A percentile compares a stretch with the other conserved stretches of the same genome.
Conservation (phyloP, 2,797 vertebrate genomes). For the Botia almorhae region DNA sequence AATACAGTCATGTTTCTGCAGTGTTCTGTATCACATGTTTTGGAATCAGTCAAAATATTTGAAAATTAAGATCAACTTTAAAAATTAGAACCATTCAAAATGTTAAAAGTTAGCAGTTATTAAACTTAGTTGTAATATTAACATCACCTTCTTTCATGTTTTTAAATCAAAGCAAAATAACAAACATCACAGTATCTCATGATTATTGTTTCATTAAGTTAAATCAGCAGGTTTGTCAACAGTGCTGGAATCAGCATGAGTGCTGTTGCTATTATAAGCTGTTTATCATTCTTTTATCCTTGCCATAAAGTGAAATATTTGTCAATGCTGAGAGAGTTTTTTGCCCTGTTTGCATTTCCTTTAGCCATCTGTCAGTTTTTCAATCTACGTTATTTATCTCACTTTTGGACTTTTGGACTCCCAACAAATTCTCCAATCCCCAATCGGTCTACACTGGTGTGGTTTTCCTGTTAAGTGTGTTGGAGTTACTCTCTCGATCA, state of each 20-base stretch:
- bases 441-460: slow-evolving; percentile 79
- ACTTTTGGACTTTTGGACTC: slow-evolving; percentile 1
- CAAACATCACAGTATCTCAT: slow-evolving; percentile 72
- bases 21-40: slow-evolving; percentile 73
- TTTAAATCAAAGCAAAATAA: slow-evolving; percentile 71
- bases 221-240: slow-evolving; percentile 65
- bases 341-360: slow-evolving; percentile 40
- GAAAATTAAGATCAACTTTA: slow-evolving; percentile 66
- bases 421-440: slow-evolving; percentile 16
- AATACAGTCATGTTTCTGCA: slow-evolving; percentile 77
- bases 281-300: slow-evolving; percentile 71
- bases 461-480: slow-evolving; percentile 93
- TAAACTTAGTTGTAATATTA: slow-evolving; percentile 79
- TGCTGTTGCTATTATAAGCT: slow-evolving; percentile 81
- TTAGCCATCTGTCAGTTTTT: slow-evolving; percentile 30
- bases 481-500: slow-evolving; percentile 84
- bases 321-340: slow-evolving; percentile 68
- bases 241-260: slow-evolving; percentile 54
- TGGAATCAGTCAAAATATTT: slow-evolving; percentile 79
- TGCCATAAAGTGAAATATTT: slow-evolving; percentile 56
- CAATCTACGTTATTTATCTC: background rate
- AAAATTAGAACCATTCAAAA: slow-evolving; percentile 66
- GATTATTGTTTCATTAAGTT: slow-evolving; percentile 76
- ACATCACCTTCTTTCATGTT: slow-evolving; percentile 72
- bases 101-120: slow-evolving; percentile 71